phyloP scores from a whole-genome alignment of 1,140 invertebrate species.

The Drosophila pseudoananassae region DNA sequence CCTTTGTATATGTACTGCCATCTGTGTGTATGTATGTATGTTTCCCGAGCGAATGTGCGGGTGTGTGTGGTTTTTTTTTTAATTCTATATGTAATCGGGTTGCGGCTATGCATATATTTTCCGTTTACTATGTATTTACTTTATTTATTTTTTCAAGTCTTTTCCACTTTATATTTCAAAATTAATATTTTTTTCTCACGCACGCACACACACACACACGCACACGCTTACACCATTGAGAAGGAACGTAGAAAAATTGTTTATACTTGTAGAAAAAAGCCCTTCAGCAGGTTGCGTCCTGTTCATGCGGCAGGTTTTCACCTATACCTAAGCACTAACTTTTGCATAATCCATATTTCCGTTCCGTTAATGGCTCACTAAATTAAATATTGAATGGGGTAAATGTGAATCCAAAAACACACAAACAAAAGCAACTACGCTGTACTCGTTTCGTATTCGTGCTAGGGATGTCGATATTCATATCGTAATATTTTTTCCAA shows the following conservation, averaged over 20 bases:
- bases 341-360: conserved; percentile 39
- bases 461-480: no score
- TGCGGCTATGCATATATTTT: conserved; percentile 31
- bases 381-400: conserved; percentile 52
- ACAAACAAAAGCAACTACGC: conserved; percentile 43
- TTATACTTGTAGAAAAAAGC: conserved; percentile 13
- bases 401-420: conserved; percentile 52
- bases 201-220: conserved; percentile 36
- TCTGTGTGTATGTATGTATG: conserved; percentile 37
- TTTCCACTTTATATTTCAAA: neutral
- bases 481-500: no score
- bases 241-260: conserved; percentile 32
- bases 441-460: neutral
- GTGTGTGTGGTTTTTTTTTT: conserved; percentile 12
- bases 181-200: conserved; percentile 50
- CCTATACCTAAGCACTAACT: conserved; percentile 9
- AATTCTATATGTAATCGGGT: conserved; percentile 40
- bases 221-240: conserved; percentile 15
- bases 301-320: neutral
- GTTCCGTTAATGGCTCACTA: conserved; percentile 37
- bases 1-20: conserved; percentile 59
- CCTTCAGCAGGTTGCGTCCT: neutral
- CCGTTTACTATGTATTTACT: neutral
- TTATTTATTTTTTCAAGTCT: conserved; percentile 23
- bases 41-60: neutral